A percentile compares a stretch with the other conserved stretches of the same genome.
Evolutionary conservation across 2,797 vertebrate species (phyloP).

Genomic region (Tangara arthus): DNA sequence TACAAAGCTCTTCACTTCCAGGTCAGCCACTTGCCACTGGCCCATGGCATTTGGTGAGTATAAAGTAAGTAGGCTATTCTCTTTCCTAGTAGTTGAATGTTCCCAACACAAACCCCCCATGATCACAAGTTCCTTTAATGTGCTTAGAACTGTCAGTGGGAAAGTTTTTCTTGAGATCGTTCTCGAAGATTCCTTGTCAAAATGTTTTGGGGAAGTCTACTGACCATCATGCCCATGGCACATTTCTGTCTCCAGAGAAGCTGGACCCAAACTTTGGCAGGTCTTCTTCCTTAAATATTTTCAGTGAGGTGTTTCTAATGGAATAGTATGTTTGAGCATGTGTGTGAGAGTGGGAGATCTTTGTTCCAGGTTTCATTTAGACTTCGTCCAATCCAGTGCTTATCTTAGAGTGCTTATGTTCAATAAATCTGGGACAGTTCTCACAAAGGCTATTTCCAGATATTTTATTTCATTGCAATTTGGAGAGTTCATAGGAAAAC

Average conservation of each 20-base stretch:
- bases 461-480: background rate
- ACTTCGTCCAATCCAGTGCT: background rate
- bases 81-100: background rate
- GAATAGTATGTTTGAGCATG: accelerated
- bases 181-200: background rate
- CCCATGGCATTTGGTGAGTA: background rate
- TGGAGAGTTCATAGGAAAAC: background rate
- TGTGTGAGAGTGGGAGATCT: background rate
- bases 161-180: background rate
- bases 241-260: background rate
- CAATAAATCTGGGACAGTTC: background rate
- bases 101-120: background rate
- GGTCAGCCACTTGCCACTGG: background rate
- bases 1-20: slow-evolving; percentile 27
- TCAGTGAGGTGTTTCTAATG: background rate
- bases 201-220: background rate
- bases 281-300: background rate
- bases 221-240: background rate
- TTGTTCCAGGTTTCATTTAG: background rate
- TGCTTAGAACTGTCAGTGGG: background rate
- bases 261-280: background rate
- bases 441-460: background rate
- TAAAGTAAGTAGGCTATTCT: background rate
- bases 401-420: background rate
- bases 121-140: background rate